phyloP scores from a whole-genome alignment of 2,888 invertebrate species.

The Strigamia maritima region DNA sequence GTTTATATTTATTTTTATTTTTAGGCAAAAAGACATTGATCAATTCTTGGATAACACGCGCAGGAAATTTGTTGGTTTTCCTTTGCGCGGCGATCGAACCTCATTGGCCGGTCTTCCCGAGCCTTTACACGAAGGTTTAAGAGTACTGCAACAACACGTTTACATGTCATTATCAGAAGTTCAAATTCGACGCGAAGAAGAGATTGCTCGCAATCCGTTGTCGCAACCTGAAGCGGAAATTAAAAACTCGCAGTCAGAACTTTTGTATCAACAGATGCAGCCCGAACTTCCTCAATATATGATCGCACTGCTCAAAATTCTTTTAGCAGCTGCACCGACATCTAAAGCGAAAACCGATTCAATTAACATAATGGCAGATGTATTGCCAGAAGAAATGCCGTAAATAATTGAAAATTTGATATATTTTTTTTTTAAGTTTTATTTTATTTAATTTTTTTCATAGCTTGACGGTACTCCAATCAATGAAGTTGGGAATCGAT shows the following conservation, averaged over 20 bases:
- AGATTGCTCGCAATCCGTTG: slow-evolving; percentile 84
- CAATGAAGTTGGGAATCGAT: slow-evolving; percentile 92
- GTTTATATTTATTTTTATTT: background rate
- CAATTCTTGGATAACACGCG: slow-evolving; percentile 85
- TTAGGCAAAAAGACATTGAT: slow-evolving; percentile 82
- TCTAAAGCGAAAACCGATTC: slow-evolving; percentile 97
- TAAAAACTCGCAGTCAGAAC: slow-evolving; percentile 77
- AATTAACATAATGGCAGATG: slow-evolving; percentile 96
- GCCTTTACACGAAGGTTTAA: slow-evolving; percentile 94
- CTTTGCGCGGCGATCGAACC: slow-evolving; percentile 72
- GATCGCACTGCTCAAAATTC: slow-evolving; percentile 93
- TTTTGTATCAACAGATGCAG: slow-evolving; percentile 87
- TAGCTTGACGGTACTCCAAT: slow-evolving; percentile 85
- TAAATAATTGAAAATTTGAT: slow-evolving; percentile 52
- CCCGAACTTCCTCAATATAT: slow-evolving; percentile 96
- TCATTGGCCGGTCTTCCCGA: slow-evolving; percentile 92
- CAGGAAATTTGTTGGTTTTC: slow-evolving; percentile 94
- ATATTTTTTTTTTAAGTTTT: background rate
- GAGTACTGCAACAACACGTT: slow-evolving; percentile 83
- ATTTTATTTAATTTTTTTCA: background rate
- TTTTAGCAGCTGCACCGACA: slow-evolving; percentile 97
- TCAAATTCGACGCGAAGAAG: slow-evolving; percentile 80
- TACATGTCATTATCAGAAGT: slow-evolving; percentile 90
- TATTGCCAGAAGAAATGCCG: slow-evolving; percentile 96
- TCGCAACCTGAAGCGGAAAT: slow-evolving; percentile 56